These are phyloP conservation scores for Mimumesa dahlbomi DNA, from an alignment of 2,888 invertebrate genomes.

Conservation along the genomic window DNA sequence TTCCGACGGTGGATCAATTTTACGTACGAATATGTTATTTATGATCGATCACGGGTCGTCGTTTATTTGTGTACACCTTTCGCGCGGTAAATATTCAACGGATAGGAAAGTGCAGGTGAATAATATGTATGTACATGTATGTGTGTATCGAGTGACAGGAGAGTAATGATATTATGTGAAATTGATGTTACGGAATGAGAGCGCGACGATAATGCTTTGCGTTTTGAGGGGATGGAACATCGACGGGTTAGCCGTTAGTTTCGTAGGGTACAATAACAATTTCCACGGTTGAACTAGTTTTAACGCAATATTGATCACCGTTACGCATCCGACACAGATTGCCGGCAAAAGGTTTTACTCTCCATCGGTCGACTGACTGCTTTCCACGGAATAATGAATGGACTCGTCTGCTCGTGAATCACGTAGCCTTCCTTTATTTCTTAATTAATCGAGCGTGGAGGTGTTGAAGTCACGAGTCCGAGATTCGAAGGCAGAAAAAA, in stretches of 20 bases:
- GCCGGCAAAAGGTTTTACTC: slow-evolving; percentile 34
- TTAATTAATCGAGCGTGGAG: slow-evolving; percentile 50
- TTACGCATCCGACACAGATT: slow-evolving; percentile 16
- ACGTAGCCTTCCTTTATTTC: slow-evolving; percentile 29
- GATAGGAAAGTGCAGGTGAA: too few species aligned
- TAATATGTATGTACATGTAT: too few species aligned
- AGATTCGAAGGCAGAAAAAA: neutral
- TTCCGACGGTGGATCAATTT: too few species aligned
- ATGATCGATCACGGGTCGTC: too few species aligned
- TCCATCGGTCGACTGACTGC: slow-evolving; percentile 11
- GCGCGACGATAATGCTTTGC: too few species aligned
- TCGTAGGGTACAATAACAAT: neutral
- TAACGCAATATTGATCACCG: slow-evolving; percentile 22
- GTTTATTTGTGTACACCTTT: too few species aligned
- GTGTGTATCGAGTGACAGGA: too few species aligned
- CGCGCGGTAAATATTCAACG: too few species aligned
- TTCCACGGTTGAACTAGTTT: slow-evolving; percentile 5
- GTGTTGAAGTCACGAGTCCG: neutral
- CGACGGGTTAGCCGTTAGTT: slow-evolving; percentile 11
- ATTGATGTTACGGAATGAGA: too few species aligned
- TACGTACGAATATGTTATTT: too few species aligned
- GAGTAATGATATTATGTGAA: too few species aligned
- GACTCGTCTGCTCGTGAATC: slow-evolving; percentile 30
- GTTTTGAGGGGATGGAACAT: neutral
- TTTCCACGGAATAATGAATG: slow-evolving; percentile 44